phyloP scores from a whole-genome alignment of 2,797 vertebrate genomes.

The Rhinella marina region DNA sequence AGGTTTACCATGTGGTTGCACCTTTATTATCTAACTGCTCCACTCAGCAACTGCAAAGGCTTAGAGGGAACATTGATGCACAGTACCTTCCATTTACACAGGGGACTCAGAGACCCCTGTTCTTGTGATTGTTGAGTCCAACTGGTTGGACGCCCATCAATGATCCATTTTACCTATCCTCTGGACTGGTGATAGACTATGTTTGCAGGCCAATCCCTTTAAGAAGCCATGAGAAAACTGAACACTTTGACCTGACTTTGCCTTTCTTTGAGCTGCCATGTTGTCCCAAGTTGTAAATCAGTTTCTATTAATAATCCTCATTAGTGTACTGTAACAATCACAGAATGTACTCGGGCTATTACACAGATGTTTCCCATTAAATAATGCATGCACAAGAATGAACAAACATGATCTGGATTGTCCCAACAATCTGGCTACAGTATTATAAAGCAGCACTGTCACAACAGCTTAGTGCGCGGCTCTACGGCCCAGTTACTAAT shows the following conservation, averaged over 20 bases:
- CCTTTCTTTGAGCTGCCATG: neutral
- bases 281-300: constrained; percentile 8
- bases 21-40: too few species aligned
- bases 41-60: too few species aligned
- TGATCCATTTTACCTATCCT: too few species aligned
- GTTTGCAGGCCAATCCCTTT: neutral
- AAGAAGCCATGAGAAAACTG: neutral
- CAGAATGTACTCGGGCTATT: constrained; percentile 22
- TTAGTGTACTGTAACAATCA: constrained; percentile 21
- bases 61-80: too few species aligned
- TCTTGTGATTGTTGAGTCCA: too few species aligned
- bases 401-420: constrained; percentile 21
- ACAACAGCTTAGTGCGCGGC: neutral
- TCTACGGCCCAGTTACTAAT: too few species aligned
- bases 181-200: too few species aligned
- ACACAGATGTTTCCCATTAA: constrained; percentile 46
- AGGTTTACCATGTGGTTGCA: too few species aligned
- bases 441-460: neutral
- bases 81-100: too few species aligned
- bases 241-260: neutral
- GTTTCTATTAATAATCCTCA: constrained; percentile 24
- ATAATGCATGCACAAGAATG: constrained; percentile 4
- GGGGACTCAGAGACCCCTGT: too few species aligned
- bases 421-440: constrained; percentile 12
- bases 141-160: too few species aligned